Evolutionary conservation across 2,113 vertebrate species (phyloP).

Genomic region (Canis aureus): DNA sequence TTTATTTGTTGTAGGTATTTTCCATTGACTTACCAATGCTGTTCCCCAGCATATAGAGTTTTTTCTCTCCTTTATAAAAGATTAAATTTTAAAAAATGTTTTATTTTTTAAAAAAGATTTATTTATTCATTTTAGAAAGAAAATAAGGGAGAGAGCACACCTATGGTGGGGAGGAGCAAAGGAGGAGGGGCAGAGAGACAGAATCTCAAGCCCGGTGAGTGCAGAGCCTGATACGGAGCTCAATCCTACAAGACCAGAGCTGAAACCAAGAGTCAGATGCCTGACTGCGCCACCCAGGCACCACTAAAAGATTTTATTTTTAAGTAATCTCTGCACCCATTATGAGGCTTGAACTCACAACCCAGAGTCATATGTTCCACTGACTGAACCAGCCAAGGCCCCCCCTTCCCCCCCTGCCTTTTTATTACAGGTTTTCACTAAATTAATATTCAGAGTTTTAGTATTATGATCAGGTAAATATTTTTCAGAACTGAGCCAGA

Average conservation of each 20-base stretch:
- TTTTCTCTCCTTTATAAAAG: background rate
- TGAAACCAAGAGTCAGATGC: background rate
- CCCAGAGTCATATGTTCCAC: background rate
- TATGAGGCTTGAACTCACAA: background rate
- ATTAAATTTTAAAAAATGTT: no score
- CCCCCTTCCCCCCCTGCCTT: background rate
- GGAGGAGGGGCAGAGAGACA: background rate
- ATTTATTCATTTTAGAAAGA: background rate
- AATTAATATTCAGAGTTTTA: conserved; percentile 12
- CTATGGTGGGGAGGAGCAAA: background rate
- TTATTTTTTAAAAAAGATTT: background rate
- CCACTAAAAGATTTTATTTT: background rate
- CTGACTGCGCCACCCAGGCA: background rate
- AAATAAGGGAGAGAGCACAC: background rate
- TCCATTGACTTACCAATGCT: background rate
- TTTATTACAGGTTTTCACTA: background rate
- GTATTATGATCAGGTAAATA: background rate
- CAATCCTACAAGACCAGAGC: background rate
- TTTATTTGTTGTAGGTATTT: background rate
- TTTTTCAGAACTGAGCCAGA: conserved; percentile 15
- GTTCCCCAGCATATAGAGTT: background rate
- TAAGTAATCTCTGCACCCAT: background rate
- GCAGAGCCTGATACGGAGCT: background rate
- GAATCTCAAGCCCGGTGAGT: background rate
- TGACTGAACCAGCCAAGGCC: background rate